Evolutionary conservation across 2,113 vertebrate genomes (phyloP).

Genomic region (Aptenodytes patagonicus): DNA sequence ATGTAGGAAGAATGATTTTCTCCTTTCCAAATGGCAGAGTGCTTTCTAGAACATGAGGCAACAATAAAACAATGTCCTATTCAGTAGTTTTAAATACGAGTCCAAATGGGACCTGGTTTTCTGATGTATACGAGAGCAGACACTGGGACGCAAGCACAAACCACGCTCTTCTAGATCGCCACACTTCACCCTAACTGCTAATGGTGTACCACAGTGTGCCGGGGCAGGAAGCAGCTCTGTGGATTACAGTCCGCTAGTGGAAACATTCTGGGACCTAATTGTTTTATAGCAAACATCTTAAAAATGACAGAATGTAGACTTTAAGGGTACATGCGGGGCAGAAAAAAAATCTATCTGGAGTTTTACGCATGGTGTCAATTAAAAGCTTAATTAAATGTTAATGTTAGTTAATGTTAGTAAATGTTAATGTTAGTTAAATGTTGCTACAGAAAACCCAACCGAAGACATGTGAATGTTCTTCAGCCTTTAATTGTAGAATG

Average conservation of each 20-base stretch:
- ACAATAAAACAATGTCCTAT: not conserved
- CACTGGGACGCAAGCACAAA: not conserved
- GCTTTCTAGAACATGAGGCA: not conserved
- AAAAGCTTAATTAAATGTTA: not conserved
- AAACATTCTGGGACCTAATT: not conserved
- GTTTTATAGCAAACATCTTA: not conserved
- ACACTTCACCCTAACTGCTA: not conserved
- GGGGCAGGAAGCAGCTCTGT: not conserved
- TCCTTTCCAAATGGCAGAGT: not conserved
- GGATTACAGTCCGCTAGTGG: not conserved
- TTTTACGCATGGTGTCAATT: not conserved
- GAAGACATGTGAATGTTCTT: not conserved
- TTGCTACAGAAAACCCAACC: not conserved
- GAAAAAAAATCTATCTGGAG: not conserved
- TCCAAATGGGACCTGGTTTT: not conserved
- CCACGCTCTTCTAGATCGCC: not conserved
- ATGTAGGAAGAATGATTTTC: not conserved
- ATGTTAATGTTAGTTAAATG: not conserved
- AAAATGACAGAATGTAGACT: not conserved
- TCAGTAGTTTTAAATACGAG: not conserved
- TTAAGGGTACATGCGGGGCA: not conserved
- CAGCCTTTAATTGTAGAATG: not conserved
- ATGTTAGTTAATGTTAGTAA: not conserved
- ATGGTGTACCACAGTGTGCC: not conserved
- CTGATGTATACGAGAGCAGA: not conserved